Evolutionary conservation across 2,888 invertebrate species (phyloP).

Genomic region (Mayetiola destructor): DNA sequence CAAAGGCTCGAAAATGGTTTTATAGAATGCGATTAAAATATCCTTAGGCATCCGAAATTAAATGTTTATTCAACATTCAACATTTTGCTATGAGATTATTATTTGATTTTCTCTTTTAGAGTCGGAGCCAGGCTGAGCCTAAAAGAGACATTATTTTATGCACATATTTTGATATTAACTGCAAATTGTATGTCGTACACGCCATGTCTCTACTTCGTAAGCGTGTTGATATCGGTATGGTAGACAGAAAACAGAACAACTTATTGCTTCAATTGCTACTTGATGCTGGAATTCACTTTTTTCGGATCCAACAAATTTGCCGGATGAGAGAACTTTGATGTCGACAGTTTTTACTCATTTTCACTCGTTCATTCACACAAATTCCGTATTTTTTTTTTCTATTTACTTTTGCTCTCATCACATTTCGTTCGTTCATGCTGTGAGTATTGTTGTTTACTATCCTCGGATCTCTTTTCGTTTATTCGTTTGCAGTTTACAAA

Average conservation of each 20-base stretch:
- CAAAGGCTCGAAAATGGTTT: too few species aligned
- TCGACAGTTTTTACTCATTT: too few species aligned
- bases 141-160: not conserved
- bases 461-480: not conserved
- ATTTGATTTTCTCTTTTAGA: too few species aligned
- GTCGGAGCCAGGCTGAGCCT: too few species aligned
- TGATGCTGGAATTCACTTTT: too few species aligned
- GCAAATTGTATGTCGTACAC: not conserved
- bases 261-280: too few species aligned
- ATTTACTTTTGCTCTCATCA: not conserved
- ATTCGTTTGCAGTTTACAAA: not conserved
- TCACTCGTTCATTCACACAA: too few species aligned
- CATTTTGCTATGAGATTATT: too few species aligned
- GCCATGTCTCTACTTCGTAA: conserved; percentile 1
- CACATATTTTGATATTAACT: not conserved
- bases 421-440: not conserved
- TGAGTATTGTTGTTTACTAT: not conserved
- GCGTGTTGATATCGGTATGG: too few species aligned
- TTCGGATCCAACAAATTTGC: too few species aligned
- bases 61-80: conserved; percentile 7
- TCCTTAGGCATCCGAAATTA: conserved; percentile 11
- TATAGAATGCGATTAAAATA: conserved; percentile 9
- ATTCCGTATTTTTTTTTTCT: not conserved
- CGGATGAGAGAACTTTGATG: too few species aligned
- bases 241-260: too few species aligned